phyloP scores from a whole-genome alignment of 2,113 vertebrate species.

The Rhinopomastus cyanomelas region DNA sequence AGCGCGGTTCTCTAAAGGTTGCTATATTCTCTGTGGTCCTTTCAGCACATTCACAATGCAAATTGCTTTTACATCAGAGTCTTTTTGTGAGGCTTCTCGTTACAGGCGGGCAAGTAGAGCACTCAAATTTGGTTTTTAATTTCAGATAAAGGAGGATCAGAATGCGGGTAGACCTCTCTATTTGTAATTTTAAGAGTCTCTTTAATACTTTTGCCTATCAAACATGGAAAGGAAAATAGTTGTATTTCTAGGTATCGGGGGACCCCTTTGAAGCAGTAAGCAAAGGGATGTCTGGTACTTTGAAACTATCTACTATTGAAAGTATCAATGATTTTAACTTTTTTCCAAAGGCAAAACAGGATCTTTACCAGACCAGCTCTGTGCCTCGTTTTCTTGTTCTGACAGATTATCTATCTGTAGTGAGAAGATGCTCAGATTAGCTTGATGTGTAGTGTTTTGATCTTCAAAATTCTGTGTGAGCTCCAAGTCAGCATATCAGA shows the following conservation, averaged over 20 bases:
- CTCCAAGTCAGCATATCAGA: not conserved
- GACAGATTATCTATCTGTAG: conserved; percentile 28
- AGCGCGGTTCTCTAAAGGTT: conserved; percentile 46
- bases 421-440: not conserved
- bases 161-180: conserved; percentile 23
- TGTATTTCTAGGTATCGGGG: conserved; percentile 31
- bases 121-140: conserved; percentile 7
- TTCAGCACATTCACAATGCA: conserved; percentile 35
- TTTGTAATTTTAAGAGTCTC: conserved; percentile 48
- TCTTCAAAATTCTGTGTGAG: conserved; percentile 15
- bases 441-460: not conserved
- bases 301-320: conserved; percentile 40
- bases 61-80: conserved; percentile 34
- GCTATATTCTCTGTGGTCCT: conserved; percentile 13
- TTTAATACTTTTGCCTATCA: conserved; percentile 18
- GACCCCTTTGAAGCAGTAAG: conserved; percentile 38
- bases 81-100: conserved; percentile 26
- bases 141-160: conserved; percentile 48
- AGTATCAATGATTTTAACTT: conserved; percentile 46
- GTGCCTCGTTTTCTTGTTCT: conserved; percentile 7
- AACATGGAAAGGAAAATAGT: conserved; percentile 31
- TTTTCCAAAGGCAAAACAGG: conserved; percentile 51
- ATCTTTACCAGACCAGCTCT: conserved; percentile 20
- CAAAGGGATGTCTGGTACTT: conserved; percentile 40
- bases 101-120: conserved; percentile 10